Evolutionary conservation across 2,797 vertebrate genomes (phyloP), one percentile per base, ranked within the genome.

Genomic region (Amphiprion clarkii): DNA sequence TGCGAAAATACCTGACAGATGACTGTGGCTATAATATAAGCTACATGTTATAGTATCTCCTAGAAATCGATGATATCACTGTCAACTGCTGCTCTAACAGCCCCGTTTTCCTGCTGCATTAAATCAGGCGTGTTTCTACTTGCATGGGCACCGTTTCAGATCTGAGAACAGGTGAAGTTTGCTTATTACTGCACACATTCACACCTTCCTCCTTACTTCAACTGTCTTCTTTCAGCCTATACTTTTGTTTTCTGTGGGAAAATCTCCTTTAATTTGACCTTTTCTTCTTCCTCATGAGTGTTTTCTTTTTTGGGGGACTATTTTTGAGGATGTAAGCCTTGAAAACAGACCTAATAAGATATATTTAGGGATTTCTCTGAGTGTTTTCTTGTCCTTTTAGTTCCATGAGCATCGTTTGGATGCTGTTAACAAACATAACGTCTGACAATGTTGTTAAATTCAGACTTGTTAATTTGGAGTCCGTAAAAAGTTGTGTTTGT

Each of bases 261-360:
- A 29, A 66, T 42, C 23, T 64, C 62, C 31, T 66, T 54, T 14
- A 29, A 54, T 54, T 16, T 11, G 36, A 42, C 27, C 16, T n/a
- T 48, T 7, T 48, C 42, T 14, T n/a, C 46, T 11, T 39, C 2
- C 36, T 39, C 36, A 12, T 39, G 33, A 36, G 33, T 39, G 36
- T 3, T 48, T n/a, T 27, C 27, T 3, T 19, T 23, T 46, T 46
- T n/a, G 10, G 46, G 7, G 19, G 19, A 5, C 13, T 14, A 9
- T 14, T 44, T 44, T n/a, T 6, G 46, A 49, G 17, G 33, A 8
- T 33, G 33, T 33, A 8, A 33, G 16, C 44, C 44, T 17, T 46
- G 14, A 46, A 46, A 5, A 17, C 16, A 46, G 44, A 19, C 3
- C 5, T 46, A 46, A 46, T 19, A 17, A 17, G 5, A 16, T 17